A percentile compares a stretch with the other conserved stretches of the same genome.
phyloP scores from a whole-genome alignment of 1,140 invertebrate species.

The Lanistes nyassanus region DNA sequence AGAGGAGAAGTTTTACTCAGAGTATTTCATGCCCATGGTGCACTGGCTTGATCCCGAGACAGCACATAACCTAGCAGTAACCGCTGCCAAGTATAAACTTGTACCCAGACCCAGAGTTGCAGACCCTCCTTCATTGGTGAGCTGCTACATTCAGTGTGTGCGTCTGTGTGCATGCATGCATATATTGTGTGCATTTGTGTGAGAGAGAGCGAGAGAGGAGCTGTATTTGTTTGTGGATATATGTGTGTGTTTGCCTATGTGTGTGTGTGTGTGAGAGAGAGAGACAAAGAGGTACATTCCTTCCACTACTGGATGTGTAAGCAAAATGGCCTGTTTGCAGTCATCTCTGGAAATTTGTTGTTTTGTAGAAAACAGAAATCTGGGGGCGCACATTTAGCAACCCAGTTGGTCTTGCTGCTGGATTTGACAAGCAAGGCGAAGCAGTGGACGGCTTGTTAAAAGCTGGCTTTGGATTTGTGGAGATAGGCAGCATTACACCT shows the following conservation, averaged over 20 bases:
- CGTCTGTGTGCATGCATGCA: background rate
- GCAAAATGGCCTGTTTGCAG: background rate
- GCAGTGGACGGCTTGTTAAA: conserved; percentile 83
- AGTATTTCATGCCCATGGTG: conserved; percentile 77
- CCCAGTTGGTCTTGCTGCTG: conserved; percentile 95
- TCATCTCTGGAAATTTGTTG: background rate
- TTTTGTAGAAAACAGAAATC: conserved; percentile 72
- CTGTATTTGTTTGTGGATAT: background rate
- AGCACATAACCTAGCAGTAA: conserved; percentile 81
- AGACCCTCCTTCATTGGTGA: conserved; percentile 56
- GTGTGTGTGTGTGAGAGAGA: background rate
- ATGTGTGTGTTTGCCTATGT: background rate
- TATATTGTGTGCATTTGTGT: background rate
- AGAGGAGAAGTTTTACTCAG: conserved; percentile 82
- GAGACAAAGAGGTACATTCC: background rate
- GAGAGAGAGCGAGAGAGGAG: background rate
- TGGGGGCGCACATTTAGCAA: conserved; percentile 80
- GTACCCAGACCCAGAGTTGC: conserved; percentile 67
- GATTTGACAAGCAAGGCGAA: conserved; percentile 98
- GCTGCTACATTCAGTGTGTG: conserved; percentile 8
- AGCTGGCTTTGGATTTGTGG: conserved; percentile 94
- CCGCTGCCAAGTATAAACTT: conserved; percentile 79
- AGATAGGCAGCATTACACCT: conserved; percentile 97
- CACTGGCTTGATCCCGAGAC: conserved; percentile 79
- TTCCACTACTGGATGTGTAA: background rate